Evolutionary conservation across 2,797 vertebrate genomes (phyloP).

Genomic region (Melanotaenia parkinsoni): DNA sequence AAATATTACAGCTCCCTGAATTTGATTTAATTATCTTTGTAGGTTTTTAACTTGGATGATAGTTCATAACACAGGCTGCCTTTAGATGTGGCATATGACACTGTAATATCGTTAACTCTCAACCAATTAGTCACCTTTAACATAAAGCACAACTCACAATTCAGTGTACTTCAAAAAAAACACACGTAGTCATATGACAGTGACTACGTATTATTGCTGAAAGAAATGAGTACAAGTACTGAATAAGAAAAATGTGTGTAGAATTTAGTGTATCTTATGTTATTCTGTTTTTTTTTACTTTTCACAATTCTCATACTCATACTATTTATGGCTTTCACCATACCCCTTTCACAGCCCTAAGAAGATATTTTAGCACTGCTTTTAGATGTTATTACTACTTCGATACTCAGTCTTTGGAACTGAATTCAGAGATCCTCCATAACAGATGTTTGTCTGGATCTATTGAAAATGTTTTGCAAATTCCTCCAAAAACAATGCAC

Average conservation of each 20-base stretch:
- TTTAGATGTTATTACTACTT: background rate
- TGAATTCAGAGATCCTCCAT: background rate
- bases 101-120: conserved; percentile 9
- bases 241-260: conserved; percentile 12
- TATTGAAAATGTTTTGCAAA: background rate
- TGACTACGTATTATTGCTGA: conserved; percentile 23
- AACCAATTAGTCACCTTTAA: conserved; percentile 12
- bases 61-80: conserved; percentile 2
- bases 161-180: background rate
- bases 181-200: background rate
- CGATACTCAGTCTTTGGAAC: background rate
- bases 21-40: background rate
- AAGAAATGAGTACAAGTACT: conserved; percentile 8
- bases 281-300: background rate
- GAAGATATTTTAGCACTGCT: background rate
- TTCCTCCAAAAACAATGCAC: background rate
- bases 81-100: conserved; percentile 5
- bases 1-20: conserved; percentile 16
- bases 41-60: conserved; percentile 4
- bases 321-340: conserved; percentile 1
- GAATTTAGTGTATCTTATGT: background rate
- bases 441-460: background rate
- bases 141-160: background rate
- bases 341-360: background rate
- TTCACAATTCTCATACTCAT: background rate